Evolutionary conservation across 2,888 invertebrate species (phyloP), one percentile per base, ranked within the genome.

Genomic region (Volucella inflata): DNA sequence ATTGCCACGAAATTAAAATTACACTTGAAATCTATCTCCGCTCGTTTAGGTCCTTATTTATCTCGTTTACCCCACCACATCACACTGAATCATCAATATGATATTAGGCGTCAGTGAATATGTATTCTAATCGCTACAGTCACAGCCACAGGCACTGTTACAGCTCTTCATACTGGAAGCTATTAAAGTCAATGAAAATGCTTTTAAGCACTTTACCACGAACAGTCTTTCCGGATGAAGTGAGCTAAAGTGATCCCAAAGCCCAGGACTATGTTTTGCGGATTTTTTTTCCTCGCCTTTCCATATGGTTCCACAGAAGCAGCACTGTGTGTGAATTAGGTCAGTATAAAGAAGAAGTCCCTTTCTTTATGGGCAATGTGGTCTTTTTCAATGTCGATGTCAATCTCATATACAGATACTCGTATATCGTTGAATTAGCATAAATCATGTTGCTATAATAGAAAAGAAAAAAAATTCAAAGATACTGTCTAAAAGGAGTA

Each of bases 181-280:
- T 44, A 36, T 67, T 67, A 51, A 76, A 67, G 75, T 67, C 67
- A 59, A 57, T 76, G 57, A 59, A 51, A 76, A 76, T 76, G 75
- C 75, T 76, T 76, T 76, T 76, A 67, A 67, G 67, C 75, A 76
- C 75, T 75, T 67, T 76, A 67, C 75, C 75, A 67, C 40, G 36
- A 59, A 50, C 48, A 67, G 67, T 67, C 67, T 50, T 59, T 51
- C 44, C 17, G 42, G 30, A 70, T 40, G 48, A 48, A 70, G 70
- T 59, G 70, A 40, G 65, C 65, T 57, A 57, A 75, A 57, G 53
- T 50, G 30, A 65, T 64, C 64, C 59, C 48, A 6, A 62, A 40
- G 17, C 30, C 40, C 30, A 30, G 30, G 30, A 30, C 30, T 30
- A 30, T 30, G 30, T 30, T 30, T 30, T 30, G 30, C 6, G 6